Conservation (phyloP, 1,140 invertebrate species). For the Epicauta chinensis region DNA sequence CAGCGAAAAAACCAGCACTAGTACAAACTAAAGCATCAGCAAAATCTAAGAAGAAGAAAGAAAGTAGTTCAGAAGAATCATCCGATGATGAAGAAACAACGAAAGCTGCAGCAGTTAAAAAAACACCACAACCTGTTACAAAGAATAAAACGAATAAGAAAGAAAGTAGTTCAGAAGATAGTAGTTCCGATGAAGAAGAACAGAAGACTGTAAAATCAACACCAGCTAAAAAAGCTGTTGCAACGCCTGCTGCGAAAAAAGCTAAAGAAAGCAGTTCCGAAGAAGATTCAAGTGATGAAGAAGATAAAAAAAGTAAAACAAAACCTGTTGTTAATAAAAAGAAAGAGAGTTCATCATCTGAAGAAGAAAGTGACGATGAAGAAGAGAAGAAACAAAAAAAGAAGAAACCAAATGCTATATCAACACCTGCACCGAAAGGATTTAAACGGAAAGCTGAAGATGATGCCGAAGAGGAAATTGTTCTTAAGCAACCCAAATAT, state of each 20-base stretch:
- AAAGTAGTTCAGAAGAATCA: constrained; percentile 43
- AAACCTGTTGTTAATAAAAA: constrained; percentile 15
- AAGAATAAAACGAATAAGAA: constrained; percentile 21
- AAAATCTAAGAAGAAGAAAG: constrained; percentile 22
- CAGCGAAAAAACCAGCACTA: constrained; percentile 12
- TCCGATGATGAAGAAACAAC: constrained; percentile 29
- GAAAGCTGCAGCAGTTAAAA: constrained; percentile 18
- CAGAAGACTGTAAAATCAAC: constrained; percentile 30
- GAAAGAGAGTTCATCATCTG: constrained; percentile 30
- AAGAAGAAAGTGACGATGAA: constrained; percentile 33
- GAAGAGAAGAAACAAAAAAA: constrained; percentile 15
- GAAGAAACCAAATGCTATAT: constrained; percentile 16
- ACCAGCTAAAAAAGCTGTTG: constrained; percentile 16
- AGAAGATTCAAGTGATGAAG: constrained; percentile 33
- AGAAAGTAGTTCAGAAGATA: constrained; percentile 28
- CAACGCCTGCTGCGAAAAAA: constrained; percentile 19
- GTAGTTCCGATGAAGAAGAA: constrained; percentile 30
- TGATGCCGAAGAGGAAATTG: constrained; percentile 36
- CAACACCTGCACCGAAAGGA: constrained; percentile 2
- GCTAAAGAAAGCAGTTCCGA: constrained; percentile 26
- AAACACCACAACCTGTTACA: constrained; percentile 20
- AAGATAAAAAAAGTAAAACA: constrained; percentile 20
- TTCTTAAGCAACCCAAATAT: constrained; percentile 44
- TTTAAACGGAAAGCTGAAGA: constrained; percentile 38
- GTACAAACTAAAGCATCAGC: constrained; percentile 28